These are phyloP conservation scores for Mesocentrotus franciscanus DNA, from an alignment of 53 echinoderm and acorn worm genomes.

Conservation along the genomic window DNA sequence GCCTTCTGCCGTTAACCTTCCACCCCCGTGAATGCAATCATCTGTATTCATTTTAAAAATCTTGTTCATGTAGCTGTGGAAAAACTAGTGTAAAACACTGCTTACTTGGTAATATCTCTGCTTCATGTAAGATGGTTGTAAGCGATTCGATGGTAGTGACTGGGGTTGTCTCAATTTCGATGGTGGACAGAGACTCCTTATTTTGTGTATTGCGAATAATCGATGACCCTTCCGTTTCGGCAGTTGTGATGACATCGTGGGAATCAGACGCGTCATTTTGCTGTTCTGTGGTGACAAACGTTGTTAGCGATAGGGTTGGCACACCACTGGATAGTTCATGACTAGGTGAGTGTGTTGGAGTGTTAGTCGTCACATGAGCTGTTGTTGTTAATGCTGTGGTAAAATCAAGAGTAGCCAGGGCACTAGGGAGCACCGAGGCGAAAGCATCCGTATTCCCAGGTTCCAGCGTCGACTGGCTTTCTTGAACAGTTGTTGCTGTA, in stretches of 20 bases:
- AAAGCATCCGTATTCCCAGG: neutral
- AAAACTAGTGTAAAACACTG: neutral
- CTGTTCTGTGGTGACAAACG: neutral
- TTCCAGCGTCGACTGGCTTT: neutral
- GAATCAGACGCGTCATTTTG: neutral
- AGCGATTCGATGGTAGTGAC: neutral
- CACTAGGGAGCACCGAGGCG: too few relatives aligned
- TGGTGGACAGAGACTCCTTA: neutral
- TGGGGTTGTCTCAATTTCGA: neutral
- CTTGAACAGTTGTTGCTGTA: neutral
- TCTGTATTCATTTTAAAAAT: too few relatives aligned
- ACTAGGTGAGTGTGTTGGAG: neutral
- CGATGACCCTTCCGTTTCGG: neutral
- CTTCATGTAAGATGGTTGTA: neutral
- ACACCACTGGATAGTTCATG: neutral
- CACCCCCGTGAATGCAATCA: too few relatives aligned
- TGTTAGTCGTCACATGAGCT: neutral
- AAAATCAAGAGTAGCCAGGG: too few relatives aligned
- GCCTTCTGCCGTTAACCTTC: too few relatives aligned
- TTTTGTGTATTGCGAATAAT: neutral
- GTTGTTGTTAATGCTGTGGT: neutral
- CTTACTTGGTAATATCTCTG: neutral
- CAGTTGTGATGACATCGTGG: neutral
- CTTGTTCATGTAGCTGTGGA: too few relatives aligned
- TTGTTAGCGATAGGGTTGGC: neutral